phyloP scores from a whole-genome alignment of 1,140 invertebrate species.

The Ostrea denselamellosa region DNA sequence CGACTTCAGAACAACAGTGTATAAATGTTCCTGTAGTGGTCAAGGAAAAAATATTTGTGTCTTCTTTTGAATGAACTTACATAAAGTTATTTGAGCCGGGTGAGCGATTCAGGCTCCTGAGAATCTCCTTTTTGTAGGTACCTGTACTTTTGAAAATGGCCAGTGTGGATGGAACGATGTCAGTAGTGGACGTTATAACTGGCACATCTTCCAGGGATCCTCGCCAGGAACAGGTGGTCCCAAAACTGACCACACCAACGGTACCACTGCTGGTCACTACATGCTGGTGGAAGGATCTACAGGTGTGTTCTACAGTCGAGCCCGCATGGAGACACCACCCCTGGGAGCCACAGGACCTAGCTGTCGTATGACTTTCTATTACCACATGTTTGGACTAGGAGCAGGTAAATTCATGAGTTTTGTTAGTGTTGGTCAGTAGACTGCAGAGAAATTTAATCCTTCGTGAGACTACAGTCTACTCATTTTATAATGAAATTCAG shows the following conservation, averaged over 20 bases:
- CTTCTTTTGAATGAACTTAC: too few species aligned
- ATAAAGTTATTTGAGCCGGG: too few species aligned
- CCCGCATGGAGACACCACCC: constrained; percentile 66
- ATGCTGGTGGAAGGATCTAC: constrained; percentile 84
- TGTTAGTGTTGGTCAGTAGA: background rate
- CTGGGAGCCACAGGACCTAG: constrained; percentile 67
- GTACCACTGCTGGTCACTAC: constrained; percentile 81
- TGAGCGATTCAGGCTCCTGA: too few species aligned
- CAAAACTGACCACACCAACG: constrained; percentile 84
- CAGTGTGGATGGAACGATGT: constrained; percentile 88
- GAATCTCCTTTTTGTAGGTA: constrained; percentile 54
- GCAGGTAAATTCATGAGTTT: constrained; percentile 77
- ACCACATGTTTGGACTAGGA: constrained; percentile 86
- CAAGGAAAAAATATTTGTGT: too few species aligned
- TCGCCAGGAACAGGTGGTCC: constrained; percentile 85
- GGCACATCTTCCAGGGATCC: constrained; percentile 83
- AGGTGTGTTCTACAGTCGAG: constrained; percentile 75
- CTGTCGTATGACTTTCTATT: constrained; percentile 82
- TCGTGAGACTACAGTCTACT: too few species aligned
- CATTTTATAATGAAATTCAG: too few species aligned
- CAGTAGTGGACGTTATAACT: constrained; percentile 86
- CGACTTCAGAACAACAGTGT: too few species aligned
- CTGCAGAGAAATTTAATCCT: too few species aligned
- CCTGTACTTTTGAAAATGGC: constrained; percentile 73
- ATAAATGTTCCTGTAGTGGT: too few species aligned